phyloP scores from a whole-genome alignment of 2,113 vertebrate species.

The Carassius auratus region DNA sequence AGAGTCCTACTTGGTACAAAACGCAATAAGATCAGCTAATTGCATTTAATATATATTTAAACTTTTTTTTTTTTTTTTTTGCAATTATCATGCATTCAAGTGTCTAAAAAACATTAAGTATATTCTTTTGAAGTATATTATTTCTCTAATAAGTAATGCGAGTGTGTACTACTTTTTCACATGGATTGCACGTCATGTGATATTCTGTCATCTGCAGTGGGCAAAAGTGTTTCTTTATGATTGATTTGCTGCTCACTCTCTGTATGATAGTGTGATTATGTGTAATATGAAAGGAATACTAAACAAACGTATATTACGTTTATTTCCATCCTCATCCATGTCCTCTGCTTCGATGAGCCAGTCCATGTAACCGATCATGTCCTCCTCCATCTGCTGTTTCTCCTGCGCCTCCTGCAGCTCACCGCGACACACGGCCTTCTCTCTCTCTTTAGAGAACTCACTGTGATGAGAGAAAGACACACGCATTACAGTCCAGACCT shows the following conservation, averaged over 20 bases:
- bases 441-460: constrained; percentile 82
- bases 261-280: too few species aligned
- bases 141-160: background rate
- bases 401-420: constrained; percentile 91
- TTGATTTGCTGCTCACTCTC: too few species aligned
- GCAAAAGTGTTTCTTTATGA: too few species aligned
- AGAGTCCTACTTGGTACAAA: too few species aligned
- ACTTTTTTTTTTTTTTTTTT: too few species aligned
- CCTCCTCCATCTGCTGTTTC: constrained; percentile 92
- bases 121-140: background rate
- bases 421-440: constrained; percentile 87
- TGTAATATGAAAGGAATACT: too few species aligned
- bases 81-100: too few species aligned
- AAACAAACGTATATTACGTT: constrained; percentile 60
- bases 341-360: constrained; percentile 91
- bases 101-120: too few species aligned
- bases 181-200: too few species aligned
- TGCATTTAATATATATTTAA: too few species aligned
- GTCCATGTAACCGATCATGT: constrained; percentile 90
- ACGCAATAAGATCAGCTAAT: too few species aligned
- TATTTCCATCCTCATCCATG: constrained; percentile 79
- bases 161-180: background rate
- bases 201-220: too few species aligned
- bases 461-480: constrained; percentile 54
- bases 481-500: background rate